Base-by-base conservation (phyloP, 2,113 vertebrate genomes). In the Orycteropus afer region DNA sequence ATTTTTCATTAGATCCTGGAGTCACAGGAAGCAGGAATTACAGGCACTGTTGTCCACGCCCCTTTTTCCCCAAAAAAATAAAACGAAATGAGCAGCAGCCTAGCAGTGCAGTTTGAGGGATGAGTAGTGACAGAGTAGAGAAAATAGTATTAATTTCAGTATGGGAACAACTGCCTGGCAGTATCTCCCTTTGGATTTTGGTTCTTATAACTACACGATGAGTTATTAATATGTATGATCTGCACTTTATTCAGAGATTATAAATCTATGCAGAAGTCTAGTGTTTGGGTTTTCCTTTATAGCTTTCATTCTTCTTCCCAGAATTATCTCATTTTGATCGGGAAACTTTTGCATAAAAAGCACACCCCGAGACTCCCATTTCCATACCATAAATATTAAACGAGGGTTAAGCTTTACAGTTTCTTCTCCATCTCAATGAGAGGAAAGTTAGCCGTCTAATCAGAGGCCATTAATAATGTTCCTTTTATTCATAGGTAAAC, bases 221-320 rank as follows among this genome's bases (percentile, higher is more conserved):
- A 89, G 92, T 94, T 97, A 97, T 97, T 97, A 98, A 97, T 98
- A 98, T 97, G 96, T 97, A 98, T 96, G 96, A 96, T 85, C 93
- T 95, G 79, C 71, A 89, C 96, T 97, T 98, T 97, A 79, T 97
- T 98, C 95, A 95, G 97, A 91, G 15, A 27, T 96, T 97, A 98
- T 97, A 91, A 96, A 96, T 96, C 96, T 97, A 32, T 97, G 95
- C 93, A 96, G 94, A 96, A 85, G 89, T 94, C 94, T 97, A 63
- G 79, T 96, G 97, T 91, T 94, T 83, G 86, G 95, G 96, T 88
- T 93, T 88, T 96, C 89, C 97, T 97, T 97, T 98, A 94, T 96
- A 96, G 93, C 89, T 95, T 98, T 98, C 96, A 76, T 57, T 96
- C 97, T 97, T 96, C 95, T 97, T 63, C 95, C 86, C 93, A 96